Percentiles rank a stretch among this genome's conserved stretches.
These are phyloP conservation scores for Strigamia maritima DNA, from an alignment of 2,888 invertebrate species.

Conservation along the genomic window DNA sequence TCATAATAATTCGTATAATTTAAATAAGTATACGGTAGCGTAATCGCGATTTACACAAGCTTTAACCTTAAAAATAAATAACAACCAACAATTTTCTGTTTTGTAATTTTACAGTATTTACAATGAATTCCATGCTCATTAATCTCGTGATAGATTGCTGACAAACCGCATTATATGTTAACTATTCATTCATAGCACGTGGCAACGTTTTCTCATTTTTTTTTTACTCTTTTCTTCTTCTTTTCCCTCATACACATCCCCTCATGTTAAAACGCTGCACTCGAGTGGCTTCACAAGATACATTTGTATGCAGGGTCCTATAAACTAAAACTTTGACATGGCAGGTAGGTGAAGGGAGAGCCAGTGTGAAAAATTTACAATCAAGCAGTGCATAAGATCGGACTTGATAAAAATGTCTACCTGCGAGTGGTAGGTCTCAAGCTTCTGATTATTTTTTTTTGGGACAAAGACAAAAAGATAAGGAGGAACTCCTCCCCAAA, in stretches of 20 bases:
- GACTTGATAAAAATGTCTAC: constrained; percentile 25
- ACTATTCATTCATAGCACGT: constrained; percentile 21
- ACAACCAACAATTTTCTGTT: neutral
- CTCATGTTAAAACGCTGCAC: constrained; percentile 2
- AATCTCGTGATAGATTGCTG: neutral
- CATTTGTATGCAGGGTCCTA: constrained; percentile 25
- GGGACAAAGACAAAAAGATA: neutral
- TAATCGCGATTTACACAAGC: neutral
- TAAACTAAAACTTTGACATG: constrained; percentile 24
- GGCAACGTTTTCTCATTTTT: constrained; percentile 18
- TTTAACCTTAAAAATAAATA: neutral
- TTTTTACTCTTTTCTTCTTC: neutral
- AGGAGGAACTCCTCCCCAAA: neutral
- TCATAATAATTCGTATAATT: neutral
- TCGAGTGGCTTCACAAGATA: constrained; percentile 18
- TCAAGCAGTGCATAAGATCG: constrained; percentile 25
- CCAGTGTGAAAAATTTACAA: constrained; percentile 20
- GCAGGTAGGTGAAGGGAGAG: neutral
- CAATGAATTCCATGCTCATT: neutral
- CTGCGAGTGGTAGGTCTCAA: neutral
- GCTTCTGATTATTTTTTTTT: neutral
- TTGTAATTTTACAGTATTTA: too few species aligned
- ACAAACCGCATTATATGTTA: neutral
- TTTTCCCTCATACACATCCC: constrained; percentile 18
- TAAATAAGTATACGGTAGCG: neutral